Evolutionary conservation across 2,888 invertebrate genomes (phyloP), one percentile per base, ranked within the genome.

Genomic region (Lamproptera curius): DNA sequence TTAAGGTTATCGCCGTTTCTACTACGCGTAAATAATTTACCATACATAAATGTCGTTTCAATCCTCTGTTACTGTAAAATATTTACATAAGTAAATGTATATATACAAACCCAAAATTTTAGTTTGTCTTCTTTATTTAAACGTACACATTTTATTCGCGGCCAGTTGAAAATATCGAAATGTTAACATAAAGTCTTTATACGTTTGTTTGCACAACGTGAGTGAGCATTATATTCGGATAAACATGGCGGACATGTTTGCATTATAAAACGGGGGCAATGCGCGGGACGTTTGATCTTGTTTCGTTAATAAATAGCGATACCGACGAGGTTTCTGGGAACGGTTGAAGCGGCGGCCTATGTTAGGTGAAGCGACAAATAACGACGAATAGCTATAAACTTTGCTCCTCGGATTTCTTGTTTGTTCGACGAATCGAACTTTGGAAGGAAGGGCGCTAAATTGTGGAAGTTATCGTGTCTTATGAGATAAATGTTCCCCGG

Each of bases 401-500:
- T n/a, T n/a, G n/a, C n/a, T n/a, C n/a, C n/a, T 36, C 37, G 31
- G 35, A 58, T 56, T 51, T 56, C 54, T 46, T 61, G 59, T 67
- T 61, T 54, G 55, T 55, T 52, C 53, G 61, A 61, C 61, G 59
- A 63, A 61, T n/a, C 55, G 58, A 57, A 54, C 46, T 20, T 20
- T 6, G 20, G 20, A 20, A 20, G 20, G 6, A 20, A 20, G 6
- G 20, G 6, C 6, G 20, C 20, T 20, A 20, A 20, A 6, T 20
- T 6, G 40, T 16, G 4, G 40, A 35, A 35, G n/a, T 52, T 55
- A 52, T 46, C 51, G 41, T 38, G 48, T 47, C 66, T 69, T 67
- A 67, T 63, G 63, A 59, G 62, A 73, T 74, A 77, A 77, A 81
- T 77, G 74, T 73, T 74, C 76, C 76, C 76, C 57, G 53, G 60